Conservation (phyloP, 2,113 vertebrate genomes). For the Crotalus tigris region DNA sequence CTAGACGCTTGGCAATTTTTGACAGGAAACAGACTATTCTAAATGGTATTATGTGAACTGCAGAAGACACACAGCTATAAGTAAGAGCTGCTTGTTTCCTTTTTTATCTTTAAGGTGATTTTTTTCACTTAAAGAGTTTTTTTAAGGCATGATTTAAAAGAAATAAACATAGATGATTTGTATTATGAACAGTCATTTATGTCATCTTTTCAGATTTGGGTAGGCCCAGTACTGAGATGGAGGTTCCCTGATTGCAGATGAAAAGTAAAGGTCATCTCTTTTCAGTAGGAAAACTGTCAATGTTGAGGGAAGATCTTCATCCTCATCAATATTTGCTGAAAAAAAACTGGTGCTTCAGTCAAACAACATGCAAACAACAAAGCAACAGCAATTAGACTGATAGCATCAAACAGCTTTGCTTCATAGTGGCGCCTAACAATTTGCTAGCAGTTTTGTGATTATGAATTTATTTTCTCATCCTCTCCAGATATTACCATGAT, state of each 20-base stretch:
- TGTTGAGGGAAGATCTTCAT: conserved; percentile 44
- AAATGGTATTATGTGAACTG: not conserved
- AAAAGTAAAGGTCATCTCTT: conserved; percentile 38
- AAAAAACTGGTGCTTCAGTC: conserved; percentile 46
- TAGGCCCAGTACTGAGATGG: conserved; percentile 41
- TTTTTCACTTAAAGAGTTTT: not conserved
- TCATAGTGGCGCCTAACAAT: not conserved
- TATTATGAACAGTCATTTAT: conserved; percentile 2
- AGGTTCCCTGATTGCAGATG: conserved; percentile 8
- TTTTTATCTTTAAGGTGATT: not conserved
- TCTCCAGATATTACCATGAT: conserved; percentile 8
- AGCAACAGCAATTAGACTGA: conserved; percentile 41
- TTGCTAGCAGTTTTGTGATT: not conserved
- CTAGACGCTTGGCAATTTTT: not conserved
- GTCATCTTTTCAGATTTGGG: conserved; percentile 24
- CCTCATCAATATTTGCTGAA: conserved; percentile 31
- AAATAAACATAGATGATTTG: not conserved
- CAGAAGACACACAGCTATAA: not conserved
- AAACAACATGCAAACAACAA: conserved; percentile 22
- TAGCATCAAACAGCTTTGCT: conserved; percentile 44
- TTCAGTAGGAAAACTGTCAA: conserved; percentile 47
- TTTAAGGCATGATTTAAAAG: not conserved
- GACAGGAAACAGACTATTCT: not conserved
- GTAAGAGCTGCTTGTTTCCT: not conserved
- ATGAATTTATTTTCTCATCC: not conserved